A percentile compares a stretch with the other conserved stretches of the same genome.
These are phyloP conservation scores for Nephrotoma flavescens DNA, from an alignment of 2,888 invertebrate genomes.

Conservation along the genomic window DNA sequence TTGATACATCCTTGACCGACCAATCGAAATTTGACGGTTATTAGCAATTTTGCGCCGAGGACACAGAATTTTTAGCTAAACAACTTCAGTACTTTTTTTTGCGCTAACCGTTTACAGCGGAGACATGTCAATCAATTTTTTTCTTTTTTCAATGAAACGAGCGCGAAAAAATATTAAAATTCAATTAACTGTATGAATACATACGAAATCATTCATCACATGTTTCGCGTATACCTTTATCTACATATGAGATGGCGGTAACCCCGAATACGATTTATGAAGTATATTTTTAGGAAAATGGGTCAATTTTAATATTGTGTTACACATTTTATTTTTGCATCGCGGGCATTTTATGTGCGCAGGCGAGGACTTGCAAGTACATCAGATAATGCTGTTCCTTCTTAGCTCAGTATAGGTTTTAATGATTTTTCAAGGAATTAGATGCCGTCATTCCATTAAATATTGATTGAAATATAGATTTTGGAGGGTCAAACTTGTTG, in stretches of 20 bases:
- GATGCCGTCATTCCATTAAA: background rate
- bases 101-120: background rate
- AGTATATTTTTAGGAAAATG: background rate
- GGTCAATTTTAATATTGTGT: background rate
- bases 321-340: background rate
- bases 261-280: background rate
- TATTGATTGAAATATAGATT: background rate
- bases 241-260: background rate
- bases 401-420: background rate
- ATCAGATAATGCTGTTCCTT: background rate
- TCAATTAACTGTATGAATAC: background rate
- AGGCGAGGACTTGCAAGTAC: background rate
- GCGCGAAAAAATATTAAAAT: background rate
- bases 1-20: background rate
- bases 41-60: background rate
- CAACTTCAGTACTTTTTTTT: background rate
- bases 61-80: background rate
- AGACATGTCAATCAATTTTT: background rate
- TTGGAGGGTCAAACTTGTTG: too few species aligned
- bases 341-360: background rate
- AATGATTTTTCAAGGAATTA: background rate
- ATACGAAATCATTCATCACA: background rate
- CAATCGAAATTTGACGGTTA: background rate
- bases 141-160: background rate
- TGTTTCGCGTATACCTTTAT: background rate